These are phyloP conservation scores for Plotosus lineatus DNA, from an alignment of 2,113 vertebrate genomes.

Conservation along the genomic window DNA sequence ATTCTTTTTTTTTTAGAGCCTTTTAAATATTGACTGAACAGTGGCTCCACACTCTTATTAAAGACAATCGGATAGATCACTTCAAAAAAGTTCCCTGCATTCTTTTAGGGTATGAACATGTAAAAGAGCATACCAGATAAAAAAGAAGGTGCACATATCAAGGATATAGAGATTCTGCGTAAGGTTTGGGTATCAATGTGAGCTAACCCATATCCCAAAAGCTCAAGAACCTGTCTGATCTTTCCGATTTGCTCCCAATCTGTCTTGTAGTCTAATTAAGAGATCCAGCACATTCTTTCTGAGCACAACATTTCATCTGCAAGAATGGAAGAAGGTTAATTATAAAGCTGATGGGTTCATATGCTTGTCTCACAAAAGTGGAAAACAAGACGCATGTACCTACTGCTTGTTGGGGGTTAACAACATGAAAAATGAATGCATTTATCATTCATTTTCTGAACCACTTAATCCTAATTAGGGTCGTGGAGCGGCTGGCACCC, in stretches of 20 bases:
- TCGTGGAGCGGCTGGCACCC: too few species aligned
- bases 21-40: neutral
- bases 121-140: neutral
- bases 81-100: neutral
- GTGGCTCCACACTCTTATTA: neutral
- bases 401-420: neutral
- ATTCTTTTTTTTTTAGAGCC: neutral
- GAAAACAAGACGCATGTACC: neutral
- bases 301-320: neutral
- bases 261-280: neutral
- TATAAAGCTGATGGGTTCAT: neutral
- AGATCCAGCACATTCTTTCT: neutral
- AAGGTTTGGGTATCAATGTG: neutral
- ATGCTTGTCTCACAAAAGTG: neutral
- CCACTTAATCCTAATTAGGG: too few species aligned
- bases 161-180: neutral
- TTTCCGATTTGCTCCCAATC: neutral
- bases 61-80: neutral
- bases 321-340: neutral
- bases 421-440: too few species aligned
- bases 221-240: neutral
- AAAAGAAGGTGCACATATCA: neutral
- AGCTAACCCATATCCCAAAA: neutral
- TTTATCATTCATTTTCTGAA: too few species aligned
- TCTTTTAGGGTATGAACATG: neutral